A percentile compares a stretch with the other conserved stretches of the same genome.
Conservation (phyloP, 1,140 invertebrate species). For the Drosophila tristis region DNA sequence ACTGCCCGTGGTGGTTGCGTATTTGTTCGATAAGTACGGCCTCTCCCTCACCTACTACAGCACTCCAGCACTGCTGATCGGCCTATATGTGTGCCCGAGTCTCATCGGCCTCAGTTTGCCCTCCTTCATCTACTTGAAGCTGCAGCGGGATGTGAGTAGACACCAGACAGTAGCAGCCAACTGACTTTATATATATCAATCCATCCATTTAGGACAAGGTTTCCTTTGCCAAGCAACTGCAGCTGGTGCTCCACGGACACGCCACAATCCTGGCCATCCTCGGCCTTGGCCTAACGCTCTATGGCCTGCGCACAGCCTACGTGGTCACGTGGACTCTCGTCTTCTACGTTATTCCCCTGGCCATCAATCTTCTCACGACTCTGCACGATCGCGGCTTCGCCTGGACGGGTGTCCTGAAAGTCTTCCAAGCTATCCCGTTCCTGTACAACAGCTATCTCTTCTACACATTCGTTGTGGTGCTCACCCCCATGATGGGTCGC, state of each 20-base stretch:
- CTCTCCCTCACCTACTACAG: conserved; percentile 89
- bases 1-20: conserved; percentile 84
- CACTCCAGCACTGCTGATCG: conserved; percentile 87
- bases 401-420: conserved; percentile 86
- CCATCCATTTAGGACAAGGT: conserved; percentile 46
- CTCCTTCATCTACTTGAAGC: conserved; percentile 31
- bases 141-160: conserved; percentile 23
- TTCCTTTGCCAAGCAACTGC: conserved; percentile 44
- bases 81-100: conserved; percentile 83
- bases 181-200: no score
- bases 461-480: conserved; percentile 88
- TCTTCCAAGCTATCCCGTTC: conserved; percentile 73
- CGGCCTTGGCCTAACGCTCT: conserved; percentile 25
- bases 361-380: conserved; percentile 58
- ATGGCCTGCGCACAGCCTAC: conserved; percentile 63
- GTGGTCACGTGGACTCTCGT: conserved; percentile 33
- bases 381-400: conserved; percentile 84
- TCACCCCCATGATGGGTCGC: conserved; percentile 88
- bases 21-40: conserved; percentile 65
- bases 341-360: conserved; percentile 53
- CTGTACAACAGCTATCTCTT: conserved; percentile 87
- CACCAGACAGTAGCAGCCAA: no score
- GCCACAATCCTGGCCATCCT: conserved; percentile 51
- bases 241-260: conserved; percentile 61
- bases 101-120: conserved; percentile 23